phyloP scores from a whole-genome alignment of 2,113 vertebrate species.

The Sceloporus undulatus region DNA sequence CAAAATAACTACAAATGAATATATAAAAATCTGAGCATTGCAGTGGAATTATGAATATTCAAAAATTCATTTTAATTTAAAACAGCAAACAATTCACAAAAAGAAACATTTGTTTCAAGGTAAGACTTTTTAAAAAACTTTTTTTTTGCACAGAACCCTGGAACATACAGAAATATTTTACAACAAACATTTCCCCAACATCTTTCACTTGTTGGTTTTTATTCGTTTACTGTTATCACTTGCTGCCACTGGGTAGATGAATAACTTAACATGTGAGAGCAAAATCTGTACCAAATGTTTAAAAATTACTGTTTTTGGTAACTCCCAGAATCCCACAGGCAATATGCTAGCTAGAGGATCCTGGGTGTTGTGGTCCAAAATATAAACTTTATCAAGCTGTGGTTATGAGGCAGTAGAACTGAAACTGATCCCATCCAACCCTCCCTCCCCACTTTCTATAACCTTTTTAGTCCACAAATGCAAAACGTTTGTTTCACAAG shows the following conservation, averaged over 20 bases:
- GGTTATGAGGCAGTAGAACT: constrained; percentile 45
- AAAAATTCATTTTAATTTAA: constrained; percentile 84
- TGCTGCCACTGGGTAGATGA: constrained; percentile 58
- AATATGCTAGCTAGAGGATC: too few species aligned
- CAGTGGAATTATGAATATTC: constrained; percentile 66
- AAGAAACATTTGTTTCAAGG: constrained; percentile 73
- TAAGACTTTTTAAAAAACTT: constrained; percentile 65
- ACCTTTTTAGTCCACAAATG: constrained; percentile 38
- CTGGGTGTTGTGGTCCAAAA: too few species aligned
- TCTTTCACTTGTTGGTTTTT: constrained; percentile 68
- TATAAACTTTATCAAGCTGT: too few species aligned
- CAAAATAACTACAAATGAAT: not conserved
- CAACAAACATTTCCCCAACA: constrained; percentile 74
- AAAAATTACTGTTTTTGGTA: too few species aligned
- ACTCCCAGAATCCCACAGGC: too few species aligned
- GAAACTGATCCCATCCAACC: constrained; percentile 27
- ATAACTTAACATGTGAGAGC: constrained; percentile 49
- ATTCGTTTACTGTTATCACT: constrained; percentile 41
- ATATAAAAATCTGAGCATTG: constrained; percentile 30
- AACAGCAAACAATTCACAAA: constrained; percentile 85
- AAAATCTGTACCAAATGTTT: not conserved
- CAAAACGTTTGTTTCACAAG: constrained; percentile 47
- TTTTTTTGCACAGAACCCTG: constrained; percentile 60
- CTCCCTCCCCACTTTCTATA: constrained; percentile 52
- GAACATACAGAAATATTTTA: constrained; percentile 73